Evolutionary conservation across 2,797 vertebrate species (phyloP).

Genomic region (Gephyroberyx darwinii): DNA sequence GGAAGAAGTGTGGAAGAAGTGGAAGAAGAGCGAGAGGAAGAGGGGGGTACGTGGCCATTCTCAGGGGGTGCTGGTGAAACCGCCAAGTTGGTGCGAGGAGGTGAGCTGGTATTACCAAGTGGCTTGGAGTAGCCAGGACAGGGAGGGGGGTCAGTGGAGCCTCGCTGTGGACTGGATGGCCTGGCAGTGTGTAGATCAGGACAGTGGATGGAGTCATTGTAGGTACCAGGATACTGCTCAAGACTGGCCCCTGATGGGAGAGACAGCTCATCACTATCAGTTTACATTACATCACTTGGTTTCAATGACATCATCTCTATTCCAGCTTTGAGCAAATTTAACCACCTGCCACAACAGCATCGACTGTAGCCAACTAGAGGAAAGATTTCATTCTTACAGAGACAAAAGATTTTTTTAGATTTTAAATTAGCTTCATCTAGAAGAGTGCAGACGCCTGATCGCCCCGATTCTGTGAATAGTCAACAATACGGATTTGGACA

Average conservation of each 20-base stretch:
- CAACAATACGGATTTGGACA: no score
- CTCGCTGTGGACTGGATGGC: not conserved
- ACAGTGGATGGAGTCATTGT: not conserved
- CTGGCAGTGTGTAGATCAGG: not conserved
- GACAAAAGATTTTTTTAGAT: no score
- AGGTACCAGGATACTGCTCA: not conserved
- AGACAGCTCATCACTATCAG: not conserved
- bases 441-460: no score
- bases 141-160: not conserved
- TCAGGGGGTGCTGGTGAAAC: not conserved
- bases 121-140: not conserved
- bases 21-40: not conserved
- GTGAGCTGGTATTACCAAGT: fast-evolving
- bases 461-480: no score
- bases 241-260: slow-evolving; percentile 23
- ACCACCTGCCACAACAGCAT: no score
- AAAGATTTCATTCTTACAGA: no score
- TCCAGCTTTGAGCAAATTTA: no score
- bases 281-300: not conserved
- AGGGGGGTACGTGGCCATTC: not conserved
- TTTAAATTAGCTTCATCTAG: no score
- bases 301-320: not conserved
- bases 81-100: not conserved
- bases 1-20: not conserved
- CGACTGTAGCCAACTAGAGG: no score